These are phyloP conservation scores for Melospiza melodia DNA, from an alignment of 2,113 vertebrate genomes.

Conservation along the genomic window DNA sequence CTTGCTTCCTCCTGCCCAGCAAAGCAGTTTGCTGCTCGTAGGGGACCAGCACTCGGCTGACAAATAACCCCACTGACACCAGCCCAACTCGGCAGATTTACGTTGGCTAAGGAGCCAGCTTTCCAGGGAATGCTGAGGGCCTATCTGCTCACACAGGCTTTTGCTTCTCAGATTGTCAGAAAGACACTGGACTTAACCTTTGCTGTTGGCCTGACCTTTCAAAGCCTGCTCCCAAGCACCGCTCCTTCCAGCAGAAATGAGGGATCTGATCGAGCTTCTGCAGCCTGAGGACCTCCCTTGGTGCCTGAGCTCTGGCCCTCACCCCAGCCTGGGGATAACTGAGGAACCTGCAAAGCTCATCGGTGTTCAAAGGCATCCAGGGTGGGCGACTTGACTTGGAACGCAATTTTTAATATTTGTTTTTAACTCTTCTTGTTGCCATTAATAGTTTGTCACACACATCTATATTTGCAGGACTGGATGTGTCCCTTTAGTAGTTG, in stretches of 20 bases:
- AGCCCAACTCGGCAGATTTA: neutral
- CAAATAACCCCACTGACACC: neutral
- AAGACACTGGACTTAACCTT: conserved; percentile 31
- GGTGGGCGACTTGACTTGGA: neutral
- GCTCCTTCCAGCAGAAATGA: neutral
- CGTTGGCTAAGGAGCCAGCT: neutral
- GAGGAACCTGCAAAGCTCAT: neutral
- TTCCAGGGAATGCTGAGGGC: neutral
- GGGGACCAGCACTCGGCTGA: neutral
- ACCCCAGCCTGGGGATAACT: neutral
- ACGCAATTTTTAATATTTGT: neutral
- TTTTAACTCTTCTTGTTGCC: neutral
- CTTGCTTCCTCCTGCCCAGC: neutral
- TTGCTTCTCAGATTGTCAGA: neutral
- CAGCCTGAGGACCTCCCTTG: neutral
- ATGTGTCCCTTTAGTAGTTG: neutral
- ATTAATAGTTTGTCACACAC: neutral
- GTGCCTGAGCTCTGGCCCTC: neutral
- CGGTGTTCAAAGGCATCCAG: neutral
- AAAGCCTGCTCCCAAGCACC: neutral
- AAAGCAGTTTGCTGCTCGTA: neutral
- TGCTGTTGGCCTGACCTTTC: neutral
- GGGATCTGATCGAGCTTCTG: neutral
- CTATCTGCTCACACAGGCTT: neutral
- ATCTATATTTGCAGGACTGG: neutral